A percentile compares a stretch with the other conserved stretches of the same genome.
phyloP scores from a whole-genome alignment of 2,113 vertebrate genomes.

The Nothobranchius kuhntae region DNA sequence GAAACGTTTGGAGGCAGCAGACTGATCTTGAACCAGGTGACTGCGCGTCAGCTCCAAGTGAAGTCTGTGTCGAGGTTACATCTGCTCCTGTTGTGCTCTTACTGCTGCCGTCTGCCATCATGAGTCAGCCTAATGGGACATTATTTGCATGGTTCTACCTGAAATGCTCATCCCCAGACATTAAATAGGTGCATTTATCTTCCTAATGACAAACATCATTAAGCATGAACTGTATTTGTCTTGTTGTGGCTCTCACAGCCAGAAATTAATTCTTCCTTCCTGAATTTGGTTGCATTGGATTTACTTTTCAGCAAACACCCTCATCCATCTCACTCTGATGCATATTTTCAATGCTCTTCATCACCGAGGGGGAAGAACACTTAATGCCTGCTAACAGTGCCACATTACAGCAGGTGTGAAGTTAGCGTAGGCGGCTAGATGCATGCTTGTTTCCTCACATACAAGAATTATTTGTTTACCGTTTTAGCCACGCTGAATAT shows the following conservation, averaged over 20 bases:
- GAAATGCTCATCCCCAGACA: not conserved
- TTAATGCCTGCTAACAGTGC: constrained; percentile 1
- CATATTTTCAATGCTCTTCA: constrained; percentile 45
- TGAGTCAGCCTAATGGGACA: constrained; percentile 53
- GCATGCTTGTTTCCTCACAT: constrained; percentile 48
- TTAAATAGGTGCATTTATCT: not conserved
- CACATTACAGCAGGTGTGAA: constrained; percentile 34
- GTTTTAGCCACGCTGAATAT: too few relatives aligned
- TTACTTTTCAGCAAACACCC: constrained; percentile 8
- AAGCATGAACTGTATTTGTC: constrained; percentile 12
- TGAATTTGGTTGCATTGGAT: constrained; percentile 42
- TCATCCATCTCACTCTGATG: constrained; percentile 7
- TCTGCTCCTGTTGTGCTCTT: constrained; percentile 55
- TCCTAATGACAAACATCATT: constrained; percentile 6
- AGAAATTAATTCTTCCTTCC: constrained; percentile 59
- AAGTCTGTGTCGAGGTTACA: constrained; percentile 49
- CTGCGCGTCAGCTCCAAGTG: constrained; percentile 36
- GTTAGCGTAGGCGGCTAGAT: constrained; percentile 46
- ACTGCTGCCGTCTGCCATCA: constrained; percentile 62
- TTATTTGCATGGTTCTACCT: constrained; percentile 22
- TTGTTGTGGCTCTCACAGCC: constrained; percentile 3
- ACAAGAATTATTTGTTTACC: not conserved
- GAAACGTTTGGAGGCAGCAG: constrained; percentile 17
- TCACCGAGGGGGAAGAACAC: constrained; percentile 16
- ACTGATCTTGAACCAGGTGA: constrained; percentile 37